phyloP scores from a whole-genome alignment of 2,113 vertebrate species.

The Cathartes aura region DNA sequence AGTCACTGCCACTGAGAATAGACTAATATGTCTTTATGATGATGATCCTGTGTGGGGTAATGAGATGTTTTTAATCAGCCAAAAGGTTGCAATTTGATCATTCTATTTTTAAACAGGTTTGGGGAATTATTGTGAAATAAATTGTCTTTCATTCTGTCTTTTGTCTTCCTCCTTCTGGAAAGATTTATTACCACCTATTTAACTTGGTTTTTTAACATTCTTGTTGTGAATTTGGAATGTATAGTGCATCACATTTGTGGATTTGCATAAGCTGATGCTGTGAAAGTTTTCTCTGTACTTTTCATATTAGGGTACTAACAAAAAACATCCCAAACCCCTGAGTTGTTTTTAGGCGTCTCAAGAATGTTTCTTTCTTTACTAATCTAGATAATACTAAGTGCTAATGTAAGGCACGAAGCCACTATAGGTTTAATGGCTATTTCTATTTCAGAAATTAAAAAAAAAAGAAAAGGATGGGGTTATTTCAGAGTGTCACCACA shows the following conservation, averaged over 20 bases:
- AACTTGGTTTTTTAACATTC: constrained; percentile 9
- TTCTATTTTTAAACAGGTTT: neutral
- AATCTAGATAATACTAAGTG: neutral
- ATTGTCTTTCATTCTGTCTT: neutral
- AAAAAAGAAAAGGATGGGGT: accelerated
- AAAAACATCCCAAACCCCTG: neutral
- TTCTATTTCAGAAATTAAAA: neutral
- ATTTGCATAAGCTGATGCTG: neutral
- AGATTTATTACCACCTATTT: neutral
- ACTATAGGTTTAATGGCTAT: neutral
- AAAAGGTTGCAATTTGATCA: neutral
- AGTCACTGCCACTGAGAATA: neutral
- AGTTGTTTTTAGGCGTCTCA: neutral
- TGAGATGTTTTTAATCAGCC: constrained; percentile 14
- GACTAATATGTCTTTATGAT: neutral
- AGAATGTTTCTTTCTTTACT: neutral
- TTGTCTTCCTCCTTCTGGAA: neutral
- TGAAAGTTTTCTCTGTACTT: neutral
- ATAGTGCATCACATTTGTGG: neutral
- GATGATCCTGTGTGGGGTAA: neutral
- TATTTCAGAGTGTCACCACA: neutral
- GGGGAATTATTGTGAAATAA: constrained; percentile 5
- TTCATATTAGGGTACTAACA: neutral
- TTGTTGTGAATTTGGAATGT: neutral
- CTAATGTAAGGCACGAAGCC: neutral